phyloP scores from a whole-genome alignment of 2,113 vertebrate species.

The Ceuthmochares aereus region DNA sequence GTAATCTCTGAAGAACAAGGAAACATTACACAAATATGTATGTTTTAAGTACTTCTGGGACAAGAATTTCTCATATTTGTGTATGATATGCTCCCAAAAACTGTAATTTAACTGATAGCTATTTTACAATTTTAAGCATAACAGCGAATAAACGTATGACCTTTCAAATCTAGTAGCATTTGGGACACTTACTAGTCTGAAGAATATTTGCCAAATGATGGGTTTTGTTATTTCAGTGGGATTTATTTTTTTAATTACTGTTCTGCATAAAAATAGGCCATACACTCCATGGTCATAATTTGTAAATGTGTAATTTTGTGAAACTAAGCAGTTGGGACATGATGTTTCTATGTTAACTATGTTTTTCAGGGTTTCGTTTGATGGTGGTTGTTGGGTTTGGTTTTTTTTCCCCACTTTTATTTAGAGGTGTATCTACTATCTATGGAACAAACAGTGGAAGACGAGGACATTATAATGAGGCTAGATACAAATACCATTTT shows the following conservation, averaged over 20 bases:
- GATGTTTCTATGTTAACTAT: neutral
- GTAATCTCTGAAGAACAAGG: neutral
- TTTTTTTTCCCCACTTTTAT: neutral
- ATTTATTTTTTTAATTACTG: neutral
- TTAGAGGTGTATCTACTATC: neutral
- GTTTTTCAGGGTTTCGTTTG: neutral
- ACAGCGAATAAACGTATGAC: neutral
- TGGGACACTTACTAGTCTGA: neutral
- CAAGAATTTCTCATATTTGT: neutral
- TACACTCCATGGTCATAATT: neutral
- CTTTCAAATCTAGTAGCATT: neutral
- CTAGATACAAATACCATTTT: neutral
- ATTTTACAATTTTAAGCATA: neutral
- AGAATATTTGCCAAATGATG: neutral
- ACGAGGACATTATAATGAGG: neutral
- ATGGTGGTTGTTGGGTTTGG: neutral
- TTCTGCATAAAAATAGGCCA: neutral
- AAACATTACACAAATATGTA: neutral
- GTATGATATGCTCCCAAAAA: neutral
- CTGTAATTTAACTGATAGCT: neutral
- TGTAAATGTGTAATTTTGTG: neutral
- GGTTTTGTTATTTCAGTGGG: neutral
- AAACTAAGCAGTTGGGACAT: neutral
- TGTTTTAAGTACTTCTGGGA: neutral
- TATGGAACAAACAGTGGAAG: neutral